Conservation (phyloP, 1,140 invertebrate species). For the Pogonomyrmex barbatus region DNA sequence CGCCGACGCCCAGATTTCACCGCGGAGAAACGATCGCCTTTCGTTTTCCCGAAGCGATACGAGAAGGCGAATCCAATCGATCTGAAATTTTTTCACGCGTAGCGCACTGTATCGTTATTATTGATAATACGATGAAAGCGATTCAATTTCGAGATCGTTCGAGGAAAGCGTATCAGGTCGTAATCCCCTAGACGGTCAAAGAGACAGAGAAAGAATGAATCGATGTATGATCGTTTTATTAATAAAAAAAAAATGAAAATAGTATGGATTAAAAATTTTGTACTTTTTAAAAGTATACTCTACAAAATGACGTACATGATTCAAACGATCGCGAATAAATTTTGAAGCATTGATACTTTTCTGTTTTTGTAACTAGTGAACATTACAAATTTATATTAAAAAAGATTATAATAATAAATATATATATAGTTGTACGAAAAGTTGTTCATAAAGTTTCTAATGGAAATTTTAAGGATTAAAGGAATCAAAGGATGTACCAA, state of each 20-base stretch:
- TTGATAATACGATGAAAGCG: neutral
- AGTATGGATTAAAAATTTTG: neutral
- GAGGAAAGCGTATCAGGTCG: neutral
- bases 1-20: constrained; percentile 72
- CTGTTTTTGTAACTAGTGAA: neutral
- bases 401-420: neutral
- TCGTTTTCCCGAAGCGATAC: constrained; percentile 1
- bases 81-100: constrained; percentile 49
- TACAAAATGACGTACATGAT: neutral
- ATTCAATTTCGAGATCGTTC: neutral
- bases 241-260: neutral
- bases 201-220: neutral
- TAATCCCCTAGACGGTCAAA: neutral
- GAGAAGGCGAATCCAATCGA: constrained; percentile 33
- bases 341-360: neutral
- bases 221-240: neutral
- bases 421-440: neutral
- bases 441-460: neutral
- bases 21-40: constrained; percentile 64
- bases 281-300: no score
- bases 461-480: neutral
- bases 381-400: neutral
- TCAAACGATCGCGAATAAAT: neutral
- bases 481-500: neutral
- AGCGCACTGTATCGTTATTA: neutral